A percentile compares a stretch with the other conserved stretches of the same genome.
Conservation (phyloP, 2,113 vertebrate species). For the Muntiacus muntjak region DNA sequence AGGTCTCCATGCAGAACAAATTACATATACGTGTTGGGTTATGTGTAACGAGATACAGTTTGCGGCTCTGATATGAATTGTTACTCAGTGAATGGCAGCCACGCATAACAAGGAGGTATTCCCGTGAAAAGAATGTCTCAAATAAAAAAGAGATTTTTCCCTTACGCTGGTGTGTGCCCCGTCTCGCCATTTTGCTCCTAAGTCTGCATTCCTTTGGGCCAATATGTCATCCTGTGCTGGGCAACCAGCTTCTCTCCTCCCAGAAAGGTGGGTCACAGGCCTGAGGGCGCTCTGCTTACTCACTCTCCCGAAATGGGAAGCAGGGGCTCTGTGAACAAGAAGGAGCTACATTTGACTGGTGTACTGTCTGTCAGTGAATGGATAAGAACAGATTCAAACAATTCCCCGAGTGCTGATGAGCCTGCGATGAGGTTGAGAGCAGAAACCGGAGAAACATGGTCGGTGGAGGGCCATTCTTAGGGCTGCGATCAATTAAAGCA, state of each 20-base stretch:
- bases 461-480: neutral
- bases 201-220: too few species aligned
- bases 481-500: too few species aligned
- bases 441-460: too few species aligned
- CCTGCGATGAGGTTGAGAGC: too few species aligned
- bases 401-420: fast-evolving
- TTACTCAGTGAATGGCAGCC: neutral
- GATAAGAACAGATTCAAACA: neutral
- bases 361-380: too few species aligned
- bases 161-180: neutral
- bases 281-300: neutral
- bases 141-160: too few species aligned
- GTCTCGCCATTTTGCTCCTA: too few species aligned
- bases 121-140: neutral
- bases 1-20: neutral
- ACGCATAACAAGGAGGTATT: too few species aligned
- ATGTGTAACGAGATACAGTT: neutral
- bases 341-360: neutral
- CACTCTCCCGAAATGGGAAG: fast-evolving
- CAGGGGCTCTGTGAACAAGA: fast-evolving
- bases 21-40: neutral
- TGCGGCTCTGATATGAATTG: neutral
- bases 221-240: fast-evolving
- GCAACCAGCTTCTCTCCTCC: neutral
- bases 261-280: neutral